Percentiles rank a stretch among this genome's conserved stretches.
Conservation (phyloP, 1,140 invertebrate genomes). For the Hyphantria cunea region DNA sequence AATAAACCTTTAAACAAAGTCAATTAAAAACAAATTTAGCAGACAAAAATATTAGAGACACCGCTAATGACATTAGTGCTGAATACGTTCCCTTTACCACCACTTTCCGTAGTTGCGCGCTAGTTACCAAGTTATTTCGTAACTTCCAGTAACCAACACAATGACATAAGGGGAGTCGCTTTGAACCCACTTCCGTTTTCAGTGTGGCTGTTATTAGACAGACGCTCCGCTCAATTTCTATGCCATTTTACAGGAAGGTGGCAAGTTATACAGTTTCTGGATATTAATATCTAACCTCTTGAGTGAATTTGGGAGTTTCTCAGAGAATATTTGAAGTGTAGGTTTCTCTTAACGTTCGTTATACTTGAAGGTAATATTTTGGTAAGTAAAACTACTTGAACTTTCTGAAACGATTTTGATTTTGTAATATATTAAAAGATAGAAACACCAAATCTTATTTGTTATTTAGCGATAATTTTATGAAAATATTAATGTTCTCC, state of each 20-base stretch:
- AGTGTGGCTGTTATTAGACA: constrained; percentile 56
- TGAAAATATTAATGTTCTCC: no score
- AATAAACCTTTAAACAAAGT: no score
- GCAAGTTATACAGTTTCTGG: constrained; percentile 26
- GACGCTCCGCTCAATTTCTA: constrained; percentile 40
- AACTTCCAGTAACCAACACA: constrained; percentile 52
- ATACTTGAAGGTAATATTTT: not conserved
- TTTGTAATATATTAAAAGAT: no score
- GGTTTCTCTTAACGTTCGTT: not conserved
- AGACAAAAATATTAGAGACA: constrained; percentile 12
- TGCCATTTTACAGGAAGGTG: constrained; percentile 37
- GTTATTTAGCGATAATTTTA: no score
- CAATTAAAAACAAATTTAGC: no score
- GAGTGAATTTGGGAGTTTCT: not conserved
- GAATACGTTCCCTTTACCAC: constrained; percentile 37
- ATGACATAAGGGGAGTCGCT: constrained; percentile 55
- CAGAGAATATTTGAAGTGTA: not conserved
- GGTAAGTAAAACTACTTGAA: no score
- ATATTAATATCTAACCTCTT: constrained; percentile 26
- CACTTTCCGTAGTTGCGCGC: constrained; percentile 43
- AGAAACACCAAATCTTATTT: no score
- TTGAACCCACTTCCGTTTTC: constrained; percentile 57
- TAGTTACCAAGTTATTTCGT: constrained; percentile 52
- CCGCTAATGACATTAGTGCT: constrained; percentile 40
- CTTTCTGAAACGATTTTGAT: no score